Base-by-base conservation (phyloP, 2,888 invertebrate genomes). In the Metopia argyrocephala region DNA sequence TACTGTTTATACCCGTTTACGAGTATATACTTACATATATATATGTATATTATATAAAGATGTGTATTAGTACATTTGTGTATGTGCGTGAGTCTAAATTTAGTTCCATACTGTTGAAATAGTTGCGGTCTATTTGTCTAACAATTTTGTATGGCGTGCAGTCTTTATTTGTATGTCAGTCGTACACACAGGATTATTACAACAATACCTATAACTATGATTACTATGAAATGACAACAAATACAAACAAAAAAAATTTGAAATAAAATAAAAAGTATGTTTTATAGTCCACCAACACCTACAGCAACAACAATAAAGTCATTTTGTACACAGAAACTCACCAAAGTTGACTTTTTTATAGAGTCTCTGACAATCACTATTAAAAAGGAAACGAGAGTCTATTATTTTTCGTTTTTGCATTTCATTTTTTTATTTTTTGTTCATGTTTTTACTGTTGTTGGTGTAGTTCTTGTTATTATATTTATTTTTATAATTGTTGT, bases 271-370 rank as follows among this genome's bases (percentile, higher is more conserved):
- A 65, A 65, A 65, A 38, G 38, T 38, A 38, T 65, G 52, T 31
- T n/a, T 66, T 65, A 74, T 73, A 73, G 65, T 66, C 74, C 71
- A 75, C 45, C 73, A 15, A 73, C 73, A 71, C 50, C 1, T 31
- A 57, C 66, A 66, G 6, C 46, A 20, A 78, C 38, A 31, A 12
- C 38, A 38, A 38, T 4, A 38, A 38, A 9, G 38, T 38, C 15
- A 6, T 38, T 38, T 4, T n/a, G n/a, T 38, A 38, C 25, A 21
- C 52, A 61, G n/a, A 52, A 45, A 46, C 59, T 57, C 50, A 79
- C 83, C 87, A 84, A 87, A 88, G 88, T 88, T 88, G 88, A 88
- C 88, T 88, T 88, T n/a, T 76, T 88, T 88, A 88, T 88, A 87
- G 88, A 88, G 88, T 88, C 38, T 12, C 38, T 38, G 88, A 87